Percentiles rank a stretch among this genome's conserved stretches.
Conservation (phyloP, 1,140 invertebrate genomes). For the Lepidurus packardi region DNA sequence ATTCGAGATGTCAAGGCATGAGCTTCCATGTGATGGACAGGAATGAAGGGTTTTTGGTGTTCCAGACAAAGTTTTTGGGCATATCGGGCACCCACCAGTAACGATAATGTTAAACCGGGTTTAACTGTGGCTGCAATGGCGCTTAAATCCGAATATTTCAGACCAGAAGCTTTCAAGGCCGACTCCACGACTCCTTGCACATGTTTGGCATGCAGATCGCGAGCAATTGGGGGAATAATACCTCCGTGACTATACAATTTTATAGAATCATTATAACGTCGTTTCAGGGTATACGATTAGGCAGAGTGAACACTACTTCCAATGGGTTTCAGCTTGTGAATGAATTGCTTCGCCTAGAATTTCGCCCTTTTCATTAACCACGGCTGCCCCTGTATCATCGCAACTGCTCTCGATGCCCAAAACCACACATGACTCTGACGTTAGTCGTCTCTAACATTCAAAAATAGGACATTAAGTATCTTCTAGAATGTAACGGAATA, state of each 20-base stretch:
- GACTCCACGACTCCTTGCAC: constrained; percentile 68
- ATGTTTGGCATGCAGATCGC: constrained; percentile 69
- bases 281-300: constrained; percentile 2
- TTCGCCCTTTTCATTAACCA: constrained; percentile 64
- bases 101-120: constrained; percentile 72
- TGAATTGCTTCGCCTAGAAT: constrained; percentile 71
- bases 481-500: background rate
- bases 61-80: constrained; percentile 67
- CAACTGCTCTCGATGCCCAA: constrained; percentile 97
- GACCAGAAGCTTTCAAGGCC: constrained; percentile 58
- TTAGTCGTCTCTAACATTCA: background rate
- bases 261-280: constrained; percentile 41
- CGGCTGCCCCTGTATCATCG: constrained; percentile 90
- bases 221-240: constrained; percentile 79
- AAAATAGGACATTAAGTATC: background rate
- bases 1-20: constrained; percentile 87
- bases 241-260: constrained; percentile 69
- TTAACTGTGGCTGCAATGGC: constrained; percentile 86
- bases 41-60: constrained; percentile 75
- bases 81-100: constrained; percentile 76
- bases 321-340: constrained; percentile 69
- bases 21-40: constrained; percentile 96
- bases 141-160: constrained; percentile 68
- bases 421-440: constrained; percentile 45
- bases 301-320: constrained; percentile 51